Base-by-base conservation (phyloP, 2,113 vertebrate genomes). In the Hyperopisus bebe region DNA sequence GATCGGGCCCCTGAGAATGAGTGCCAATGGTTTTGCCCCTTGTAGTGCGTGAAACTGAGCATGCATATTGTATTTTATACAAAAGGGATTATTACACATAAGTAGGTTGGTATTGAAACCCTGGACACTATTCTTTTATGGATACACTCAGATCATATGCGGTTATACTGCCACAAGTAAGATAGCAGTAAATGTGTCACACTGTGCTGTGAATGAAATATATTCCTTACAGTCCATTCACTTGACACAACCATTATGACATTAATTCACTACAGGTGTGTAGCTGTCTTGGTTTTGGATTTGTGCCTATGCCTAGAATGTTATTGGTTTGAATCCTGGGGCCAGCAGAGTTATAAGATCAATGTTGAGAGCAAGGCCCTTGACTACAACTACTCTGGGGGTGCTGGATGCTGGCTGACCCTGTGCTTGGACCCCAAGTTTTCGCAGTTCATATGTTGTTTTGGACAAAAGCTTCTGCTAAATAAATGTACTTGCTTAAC, bases 1-100 rank as follows among this genome's bases (percentile, higher is more conserved):
- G 58, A 62, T 62, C 24, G 7, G 55, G 24, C 58, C 58, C n/a
- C 9, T 31, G 62, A 66, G 62, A n/a, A 27, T 1, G 3, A 31
- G 10, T 27, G 9, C 3, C 0, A 3, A 27, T 27, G n/a, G n/a
- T 66, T 66, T 66, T n/a, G 0, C n/a, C n/a, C 3, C 10, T 70
- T 27, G 3, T 15, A 31, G 27, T 31, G 62, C 3, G n/a, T 31
- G n/a, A 70, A 13, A 70, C 62, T 27, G n/a, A 13, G 27, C n/a
- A 13, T 31, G 27, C 62, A 80, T 35, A 44, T 5, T 44, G 42
- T 44, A 17, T 80, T 88, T 90, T 50, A 90, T 89, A 90, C 83
- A 47, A 44, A 13, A n/a, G 42, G 58, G 80, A 44, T 89, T 44
- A 82, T 42, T 35, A 42, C 89, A 90, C 89, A 88, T 39, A 24